Base-by-base conservation (phyloP, 2,797 vertebrate species). In the Scleropages formosus region DNA sequence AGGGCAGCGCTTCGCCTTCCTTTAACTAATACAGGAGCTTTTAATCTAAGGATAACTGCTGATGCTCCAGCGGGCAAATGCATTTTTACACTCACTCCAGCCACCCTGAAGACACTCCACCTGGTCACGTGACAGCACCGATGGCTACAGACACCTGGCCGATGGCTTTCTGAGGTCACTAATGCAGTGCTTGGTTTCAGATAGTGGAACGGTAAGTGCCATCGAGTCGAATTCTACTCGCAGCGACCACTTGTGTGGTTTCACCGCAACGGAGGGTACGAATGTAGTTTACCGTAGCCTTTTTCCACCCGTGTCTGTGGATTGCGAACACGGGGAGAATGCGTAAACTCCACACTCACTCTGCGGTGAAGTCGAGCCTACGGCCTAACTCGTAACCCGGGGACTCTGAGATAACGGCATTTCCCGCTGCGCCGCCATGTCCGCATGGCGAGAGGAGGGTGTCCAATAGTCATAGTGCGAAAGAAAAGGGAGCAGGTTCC, bases 1-100 rank as follows among this genome's bases (percentile, higher is more conserved):
- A 87, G 85, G 70, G 16, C n/a, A 72, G 31, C 59, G 31, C 24
- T 61, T 80, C 22, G 67, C 62, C 77, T 77, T 62, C 76, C 75
- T 65, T 78, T 67, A 79, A 79, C 74, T 75, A 67, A 72, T 76
- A 74, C 47, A 39, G 60, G 60, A 70, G 72, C 73, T 81, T 79
- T 75, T 79, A 63, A 79, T 82, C 74, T 68, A 15, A 44, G 59
- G 47, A 74, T 74, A 67, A 80, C 11, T 20, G 39, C 62, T 59
- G 61, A 59, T 26, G n/a, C 59, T 60, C 63, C 24, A 63, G 75
- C 3, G 31, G 51, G 51, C 58, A 31, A 47, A n/a, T n/a, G 8
- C 18, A 53, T 76, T 61, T 47, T 60, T 7, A 8, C 59, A 13
- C 15, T 44, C 53, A 4, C 26, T 31, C 49, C 39, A 22, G 22